Percentiles rank a stretch among this genome's conserved stretches.
Evolutionary conservation across 2,113 vertebrate species (phyloP).

Genomic region (Mesitornis unicolor): DNA sequence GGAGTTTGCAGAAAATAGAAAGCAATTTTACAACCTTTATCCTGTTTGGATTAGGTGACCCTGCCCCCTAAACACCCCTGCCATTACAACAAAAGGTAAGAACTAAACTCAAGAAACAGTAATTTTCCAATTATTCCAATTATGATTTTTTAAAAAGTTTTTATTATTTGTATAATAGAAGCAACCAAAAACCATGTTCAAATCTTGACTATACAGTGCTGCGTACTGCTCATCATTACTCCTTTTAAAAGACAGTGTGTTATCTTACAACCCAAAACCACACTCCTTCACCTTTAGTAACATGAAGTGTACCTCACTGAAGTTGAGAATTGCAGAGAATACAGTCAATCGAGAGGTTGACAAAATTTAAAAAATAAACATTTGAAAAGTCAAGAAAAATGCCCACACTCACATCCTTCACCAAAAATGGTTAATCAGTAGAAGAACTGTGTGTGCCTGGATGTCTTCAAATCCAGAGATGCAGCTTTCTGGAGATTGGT

Average conservation of each 20-base stretch:
- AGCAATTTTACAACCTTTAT: neutral
- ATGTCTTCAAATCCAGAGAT: neutral
- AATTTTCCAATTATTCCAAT: neutral
- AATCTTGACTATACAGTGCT: neutral
- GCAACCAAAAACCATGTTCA: neutral
- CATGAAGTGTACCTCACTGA: neutral
- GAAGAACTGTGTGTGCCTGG: neutral
- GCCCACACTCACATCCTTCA: fast-evolving
- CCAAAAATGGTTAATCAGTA: neutral
- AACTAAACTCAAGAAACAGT: neutral
- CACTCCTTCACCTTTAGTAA: neutral
- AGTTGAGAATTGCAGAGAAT: neutral
- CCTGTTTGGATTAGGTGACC: neutral
- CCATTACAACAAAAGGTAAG: neutral
- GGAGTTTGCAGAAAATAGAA: neutral
- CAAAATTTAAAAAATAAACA: neutral
- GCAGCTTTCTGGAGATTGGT: neutral
- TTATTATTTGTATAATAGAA: neutral
- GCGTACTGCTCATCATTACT: neutral
- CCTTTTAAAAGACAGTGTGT: neutral
- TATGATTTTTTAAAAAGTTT: neutral
- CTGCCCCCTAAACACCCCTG: neutral
- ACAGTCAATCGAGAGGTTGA: neutral
- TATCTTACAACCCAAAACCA: neutral
- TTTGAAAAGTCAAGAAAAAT: neutral